Base-by-base conservation (phyloP, 2,113 vertebrate species). In the Ariopsis seemanni region DNA sequence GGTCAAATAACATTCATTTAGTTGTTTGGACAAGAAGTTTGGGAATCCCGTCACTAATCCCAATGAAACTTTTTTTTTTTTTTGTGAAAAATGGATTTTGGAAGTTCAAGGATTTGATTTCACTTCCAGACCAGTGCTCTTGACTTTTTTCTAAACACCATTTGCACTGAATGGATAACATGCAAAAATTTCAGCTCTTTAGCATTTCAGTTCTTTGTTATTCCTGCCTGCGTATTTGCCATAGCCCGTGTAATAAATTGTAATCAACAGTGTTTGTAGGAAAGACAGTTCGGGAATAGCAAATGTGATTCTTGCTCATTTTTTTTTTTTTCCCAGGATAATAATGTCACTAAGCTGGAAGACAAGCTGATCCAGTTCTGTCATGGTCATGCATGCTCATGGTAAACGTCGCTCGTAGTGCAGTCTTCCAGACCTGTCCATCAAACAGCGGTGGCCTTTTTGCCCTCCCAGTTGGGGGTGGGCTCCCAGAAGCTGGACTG, bases 211-310 rank as follows among this genome's bases (percentile, higher is more conserved):
- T 25, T 72, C 78, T 82, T 82, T 58, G 30, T 83, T 82, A 82
- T 60, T 25, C 55, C 42, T 87, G 80, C 57, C 80, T 82, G 85
- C 27, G 4, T 87, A 87, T 87, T 83, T 62, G 81, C 80, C 69
- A 65, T 83, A 48, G 58, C n/a, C 48, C 50, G 67, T 34, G 82
- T 84, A 88, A 88, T 88, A 88, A 88, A 88, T 88, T 88, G 87
- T 88, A 88, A 88, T 88, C 87, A 88, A 55, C 27, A 67, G 87
- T 60, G 71, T 88, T 87, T 78, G 86, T 79, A 62, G 72, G 86
- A 74, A 69, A 82, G 79, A 84, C 81, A 84, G 79, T 82, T 82
- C 10, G n/a, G 55, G 34, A n/a, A 69, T 77, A 78, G 80, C 18
- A 9, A 48, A n/a, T 63, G 67, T 65, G 77, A 86, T 78, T 22